Base-by-base conservation (phyloP, 1,140 invertebrate species). In the Drosophila biarmipes region DNA sequence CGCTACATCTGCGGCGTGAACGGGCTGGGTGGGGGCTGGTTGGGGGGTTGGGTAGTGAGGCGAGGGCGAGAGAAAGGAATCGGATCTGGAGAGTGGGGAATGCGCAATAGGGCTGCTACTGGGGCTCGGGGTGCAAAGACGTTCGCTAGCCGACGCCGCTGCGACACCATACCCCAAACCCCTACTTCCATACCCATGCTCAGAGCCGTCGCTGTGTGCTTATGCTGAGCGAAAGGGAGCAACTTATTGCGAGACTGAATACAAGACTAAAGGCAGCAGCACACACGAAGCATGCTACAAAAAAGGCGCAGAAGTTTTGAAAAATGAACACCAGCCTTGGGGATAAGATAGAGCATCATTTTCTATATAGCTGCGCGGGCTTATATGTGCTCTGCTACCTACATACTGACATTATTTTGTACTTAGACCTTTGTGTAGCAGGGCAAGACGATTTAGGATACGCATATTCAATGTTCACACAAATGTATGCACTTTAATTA, bases 281-380 rank as follows among this genome's bases (percentile, higher is more conserved):
- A 29, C 51, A 34, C 29, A 61, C 66, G 72, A 73, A 29, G 19
- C n/a, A 54, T 2, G 27, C 46, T 52, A 81, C 73, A 82, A 68
- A 79, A 80, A 79, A 64, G 57, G 72, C 64, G 45, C 63, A 79
- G 48, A 62, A 76, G 56, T 63, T 85, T 73, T 77, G 73, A 73
- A 85, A 85, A 86, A 57, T 61, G 21, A 61, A 38, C 57, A 27
- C 52, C 38, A 29, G 56, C 57, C 66, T 77, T 57, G 63, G 51
- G 73, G 58, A 74, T 82, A 82, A 78, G 79, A 82, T 74, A 78
- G 74, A 64, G 59, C 59, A 84, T 79, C 56, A 66, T 68, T 46
- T 49, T 63, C 31, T 77, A 35, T 62, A 56, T 48, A 49, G 10
- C 37, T 40, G 37, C 56, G 43, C 29, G 38, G 24, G 34, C 21